phyloP scores from a whole-genome alignment of 1,140 invertebrate species.

The Harpegnathos saltator region DNA sequence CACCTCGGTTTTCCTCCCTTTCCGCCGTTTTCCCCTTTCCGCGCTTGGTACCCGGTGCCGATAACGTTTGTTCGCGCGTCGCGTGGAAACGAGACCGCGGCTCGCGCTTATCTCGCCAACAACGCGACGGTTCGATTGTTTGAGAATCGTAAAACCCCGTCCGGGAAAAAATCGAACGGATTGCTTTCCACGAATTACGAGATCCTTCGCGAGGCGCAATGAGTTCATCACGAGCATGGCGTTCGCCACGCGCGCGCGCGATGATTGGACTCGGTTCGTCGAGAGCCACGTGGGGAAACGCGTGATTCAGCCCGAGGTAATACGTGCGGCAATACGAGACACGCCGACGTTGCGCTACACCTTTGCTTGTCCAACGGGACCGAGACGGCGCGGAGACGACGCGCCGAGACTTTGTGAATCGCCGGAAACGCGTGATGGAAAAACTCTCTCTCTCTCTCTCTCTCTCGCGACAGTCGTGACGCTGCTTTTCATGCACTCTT shows the following conservation, averaged over 20 bases:
- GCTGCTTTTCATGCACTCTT: no score
- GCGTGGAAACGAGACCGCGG: conserved; percentile 1
- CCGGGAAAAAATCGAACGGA: conserved; percentile 55
- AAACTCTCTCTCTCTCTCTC: no score
- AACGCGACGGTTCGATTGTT: conserved; percentile 66
- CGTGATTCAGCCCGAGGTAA: conserved; percentile 21
- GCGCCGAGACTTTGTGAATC: no score
- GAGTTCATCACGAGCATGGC: conserved; percentile 63
- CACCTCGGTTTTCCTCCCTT: conserved; percentile 20
- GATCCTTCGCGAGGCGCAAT: conserved; percentile 42
- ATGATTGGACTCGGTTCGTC: conserved; percentile 21
- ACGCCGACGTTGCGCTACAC: neutral
- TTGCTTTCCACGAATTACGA: conserved; percentile 48
- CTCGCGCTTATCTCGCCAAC: conserved; percentile 58
- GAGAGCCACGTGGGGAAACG: neutral
- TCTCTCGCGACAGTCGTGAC: no score
- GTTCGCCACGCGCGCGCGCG: conserved; percentile 17
- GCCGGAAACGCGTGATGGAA: no score
- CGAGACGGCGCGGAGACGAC: no score
- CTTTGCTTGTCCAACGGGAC: no score
- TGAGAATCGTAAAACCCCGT: conserved; percentile 79
- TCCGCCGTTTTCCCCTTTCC: conserved; percentile 3
- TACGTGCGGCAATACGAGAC: neutral
- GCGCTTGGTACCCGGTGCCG: conserved; percentile 41
- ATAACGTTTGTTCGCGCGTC: conserved; percentile 75